Evolutionary conservation across 2,113 vertebrate genomes (phyloP).

Genomic region (Hypanus sabinus): DNA sequence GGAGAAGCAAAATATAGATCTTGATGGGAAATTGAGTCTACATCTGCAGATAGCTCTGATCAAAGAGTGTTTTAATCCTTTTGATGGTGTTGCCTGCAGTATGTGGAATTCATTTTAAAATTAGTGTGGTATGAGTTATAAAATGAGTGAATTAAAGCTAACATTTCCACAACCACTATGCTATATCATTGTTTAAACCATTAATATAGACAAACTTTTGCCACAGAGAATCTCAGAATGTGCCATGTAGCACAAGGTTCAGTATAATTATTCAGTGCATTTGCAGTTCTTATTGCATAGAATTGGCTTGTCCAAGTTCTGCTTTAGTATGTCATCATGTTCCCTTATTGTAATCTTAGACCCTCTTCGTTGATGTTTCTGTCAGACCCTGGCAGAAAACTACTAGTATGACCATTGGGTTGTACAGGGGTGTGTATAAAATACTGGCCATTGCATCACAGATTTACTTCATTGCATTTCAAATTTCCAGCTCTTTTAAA

Average conservation of each 20-base stretch:
- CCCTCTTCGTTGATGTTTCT: not conserved
- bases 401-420: not conserved
- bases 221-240: too few relatives aligned
- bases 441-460: not conserved
- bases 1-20: slow-evolving; percentile 10
- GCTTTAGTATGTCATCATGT: not conserved
- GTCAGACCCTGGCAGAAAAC: not conserved
- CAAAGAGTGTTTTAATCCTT: not conserved
- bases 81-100: not conserved
- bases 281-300: not conserved
- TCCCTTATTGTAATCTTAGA: not conserved
- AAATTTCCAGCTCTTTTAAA: not conserved
- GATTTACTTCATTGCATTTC: not conserved
- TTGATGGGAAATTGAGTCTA: slow-evolving; percentile 9
- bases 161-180: not conserved
- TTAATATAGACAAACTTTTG: not conserved
- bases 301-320: not conserved
- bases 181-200: not conserved
- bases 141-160: not conserved
- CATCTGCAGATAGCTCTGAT: slow-evolving; percentile 12
- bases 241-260: too few relatives aligned
- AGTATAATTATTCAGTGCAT: not conserved
- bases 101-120: not conserved
- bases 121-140: not conserved
- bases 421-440: not conserved